Conservation (phyloP, 2,113 vertebrate genomes). For the Caloenas nicobarica region DNA sequence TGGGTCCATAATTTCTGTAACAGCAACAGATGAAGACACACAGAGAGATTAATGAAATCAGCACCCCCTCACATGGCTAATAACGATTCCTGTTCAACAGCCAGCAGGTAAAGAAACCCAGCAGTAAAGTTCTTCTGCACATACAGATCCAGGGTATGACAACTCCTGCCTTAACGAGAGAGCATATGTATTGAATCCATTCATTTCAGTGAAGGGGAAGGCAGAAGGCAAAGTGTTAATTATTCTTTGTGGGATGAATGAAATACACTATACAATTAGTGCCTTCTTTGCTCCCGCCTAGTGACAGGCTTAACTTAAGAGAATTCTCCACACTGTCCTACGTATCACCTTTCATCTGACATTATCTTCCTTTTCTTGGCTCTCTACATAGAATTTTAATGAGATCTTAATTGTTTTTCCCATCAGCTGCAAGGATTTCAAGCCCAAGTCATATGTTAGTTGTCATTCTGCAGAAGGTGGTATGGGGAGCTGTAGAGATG, state of each 20-base stretch:
- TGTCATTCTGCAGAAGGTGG: conserved; percentile 61
- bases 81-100: background rate
- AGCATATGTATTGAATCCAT: background rate
- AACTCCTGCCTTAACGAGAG: background rate
- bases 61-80: background rate
- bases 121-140: background rate
- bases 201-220: background rate
- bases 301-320: conserved; percentile 54
- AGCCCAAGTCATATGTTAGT: conserved; percentile 58
- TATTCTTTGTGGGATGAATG: conserved; percentile 47
- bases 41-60: background rate
- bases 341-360: conserved; percentile 52
- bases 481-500: conserved; percentile 54
- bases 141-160: background rate
- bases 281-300: conserved; percentile 36
- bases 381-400: conserved; percentile 51
- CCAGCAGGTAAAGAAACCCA: background rate
- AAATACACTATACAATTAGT: conserved; percentile 50
- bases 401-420: conserved; percentile 62
- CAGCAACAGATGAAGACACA: background rate
- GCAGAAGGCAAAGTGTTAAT: conserved; percentile 56
- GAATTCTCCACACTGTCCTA: conserved; percentile 41
- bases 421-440: conserved; percentile 59
- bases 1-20: background rate
- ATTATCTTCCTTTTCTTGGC: conserved; percentile 60